phyloP scores from a whole-genome alignment of 2,113 vertebrate genomes.

The Tetraodon nigroviridis region DNA sequence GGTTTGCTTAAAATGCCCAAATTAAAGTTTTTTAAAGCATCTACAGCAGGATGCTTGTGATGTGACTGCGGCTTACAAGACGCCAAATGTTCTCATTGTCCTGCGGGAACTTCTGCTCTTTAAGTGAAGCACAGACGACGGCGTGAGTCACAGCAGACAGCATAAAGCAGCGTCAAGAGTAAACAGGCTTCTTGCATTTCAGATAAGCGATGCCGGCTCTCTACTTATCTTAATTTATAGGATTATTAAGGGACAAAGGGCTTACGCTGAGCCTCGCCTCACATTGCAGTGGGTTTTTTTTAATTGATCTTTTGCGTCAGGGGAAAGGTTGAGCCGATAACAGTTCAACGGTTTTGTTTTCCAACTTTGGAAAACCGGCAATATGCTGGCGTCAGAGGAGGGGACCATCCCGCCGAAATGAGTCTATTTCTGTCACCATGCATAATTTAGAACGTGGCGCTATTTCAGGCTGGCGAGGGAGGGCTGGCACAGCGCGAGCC shows the following conservation, averaged over 20 bases:
- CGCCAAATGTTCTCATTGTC: constrained; percentile 29
- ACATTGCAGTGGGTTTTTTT: not conserved
- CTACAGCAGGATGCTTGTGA: constrained; percentile 6
- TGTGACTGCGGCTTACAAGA: constrained; percentile 3
- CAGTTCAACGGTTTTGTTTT: constrained; percentile 5
- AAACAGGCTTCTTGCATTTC: constrained; percentile 31
- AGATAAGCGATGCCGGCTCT: constrained; percentile 7
- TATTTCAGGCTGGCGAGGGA: constrained; percentile 61
- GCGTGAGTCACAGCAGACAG: constrained; percentile 19
- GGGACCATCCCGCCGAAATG: constrained; percentile 44
- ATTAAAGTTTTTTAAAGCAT: constrained; percentile 10
- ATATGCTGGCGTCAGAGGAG: constrained; percentile 18
- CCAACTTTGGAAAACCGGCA: constrained; percentile 14
- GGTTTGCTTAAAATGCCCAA: not conserved
- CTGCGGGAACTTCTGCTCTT: constrained; percentile 16
- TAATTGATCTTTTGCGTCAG: not conserved
- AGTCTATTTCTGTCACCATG: constrained; percentile 59
- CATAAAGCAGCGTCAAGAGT: constrained; percentile 9
- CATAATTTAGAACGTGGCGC: constrained; percentile 62
- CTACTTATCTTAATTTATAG: constrained; percentile 11
- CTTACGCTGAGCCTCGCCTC: constrained; percentile 4
- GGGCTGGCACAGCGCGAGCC: constrained; percentile 37
- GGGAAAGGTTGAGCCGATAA: too few relatives aligned
- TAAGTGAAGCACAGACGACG: constrained; percentile 18
- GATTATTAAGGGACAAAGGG: constrained; percentile 19